phyloP scores from a whole-genome alignment of 2,113 vertebrate genomes.

The Gavialis gangeticus region DNA sequence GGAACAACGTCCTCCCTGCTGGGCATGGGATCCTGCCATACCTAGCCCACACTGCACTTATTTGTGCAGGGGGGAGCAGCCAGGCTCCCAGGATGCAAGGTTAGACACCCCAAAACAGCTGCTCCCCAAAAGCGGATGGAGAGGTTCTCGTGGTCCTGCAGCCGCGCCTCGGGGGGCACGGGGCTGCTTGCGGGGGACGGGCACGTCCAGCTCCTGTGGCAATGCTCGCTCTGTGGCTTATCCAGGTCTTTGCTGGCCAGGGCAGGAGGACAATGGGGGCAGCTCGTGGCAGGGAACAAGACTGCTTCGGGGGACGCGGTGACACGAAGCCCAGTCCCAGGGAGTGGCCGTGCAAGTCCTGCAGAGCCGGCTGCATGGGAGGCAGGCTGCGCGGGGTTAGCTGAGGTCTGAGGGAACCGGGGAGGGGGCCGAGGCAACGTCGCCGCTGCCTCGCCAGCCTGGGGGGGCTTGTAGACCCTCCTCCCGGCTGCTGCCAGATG shows the following conservation, averaged over 20 bases:
- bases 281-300: not conserved
- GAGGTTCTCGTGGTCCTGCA: not conserved
- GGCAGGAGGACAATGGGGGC: not conserved
- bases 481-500: not conserved
- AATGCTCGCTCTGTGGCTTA: not conserved
- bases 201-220: not conserved
- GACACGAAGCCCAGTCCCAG: not conserved
- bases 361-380: not conserved
- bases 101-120: too few species aligned
- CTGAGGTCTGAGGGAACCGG: not conserved
- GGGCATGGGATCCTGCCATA: accelerated
- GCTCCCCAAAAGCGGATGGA: not conserved
- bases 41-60: not conserved
- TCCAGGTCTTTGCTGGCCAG: not conserved
- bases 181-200: not conserved
- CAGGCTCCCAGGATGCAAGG: not conserved
- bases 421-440: not conserved
- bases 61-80: too few species aligned
- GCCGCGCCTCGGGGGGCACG: not conserved
- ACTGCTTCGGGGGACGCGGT: not conserved
- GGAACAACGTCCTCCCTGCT: not conserved
- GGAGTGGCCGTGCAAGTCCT: not conserved
- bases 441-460: not conserved
- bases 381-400: not conserved
- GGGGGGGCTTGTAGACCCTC: not conserved